Evolutionary conservation across 1,140 invertebrate species (phyloP).

Genomic region (Lepeophtheirus salmonis): DNA sequence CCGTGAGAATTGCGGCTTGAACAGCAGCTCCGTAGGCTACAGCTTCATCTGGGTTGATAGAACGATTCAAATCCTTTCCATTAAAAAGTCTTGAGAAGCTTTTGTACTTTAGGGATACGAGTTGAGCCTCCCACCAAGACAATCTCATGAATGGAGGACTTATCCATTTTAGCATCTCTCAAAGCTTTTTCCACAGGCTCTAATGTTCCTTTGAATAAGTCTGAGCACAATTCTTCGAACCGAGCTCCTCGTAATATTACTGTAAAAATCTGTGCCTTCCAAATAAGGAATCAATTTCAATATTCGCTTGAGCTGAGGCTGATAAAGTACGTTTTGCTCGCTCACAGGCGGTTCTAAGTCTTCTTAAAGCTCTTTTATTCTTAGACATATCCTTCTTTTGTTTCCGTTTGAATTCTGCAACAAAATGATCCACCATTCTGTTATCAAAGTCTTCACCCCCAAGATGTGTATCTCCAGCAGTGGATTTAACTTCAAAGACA

Average conservation of each 20-base stretch:
- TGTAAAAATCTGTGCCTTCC: constrained; percentile 92
- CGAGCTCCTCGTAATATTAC: constrained; percentile 76
- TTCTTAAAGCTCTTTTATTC: constrained; percentile 75
- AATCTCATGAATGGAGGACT: constrained; percentile 75
- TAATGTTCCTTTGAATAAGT: constrained; percentile 68
- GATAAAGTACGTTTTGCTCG: constrained; percentile 86
- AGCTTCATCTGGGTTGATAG: too few relatives aligned
- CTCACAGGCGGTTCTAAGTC: constrained; percentile 81
- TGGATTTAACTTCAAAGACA: constrained; percentile 38
- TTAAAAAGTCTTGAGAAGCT: constrained; percentile 53
- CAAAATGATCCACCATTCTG: too few relatives aligned
- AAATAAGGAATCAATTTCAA: too few relatives aligned
- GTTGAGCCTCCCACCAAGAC: constrained; percentile 93
- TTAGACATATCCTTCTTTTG: constrained; percentile 78
- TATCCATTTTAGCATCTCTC: too few relatives aligned
- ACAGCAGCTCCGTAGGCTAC: constrained; percentile 56
- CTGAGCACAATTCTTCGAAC: constrained; percentile 83
- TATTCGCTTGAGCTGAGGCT: constrained; percentile 80
- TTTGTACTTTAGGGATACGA: constrained; percentile 93
- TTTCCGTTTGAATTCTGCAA: constrained; percentile 94
- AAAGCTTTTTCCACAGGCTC: constrained; percentile 90
- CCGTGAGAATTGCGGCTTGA: constrained; percentile 76
- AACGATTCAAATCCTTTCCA: constrained; percentile 90
- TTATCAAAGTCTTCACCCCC: too few relatives aligned
- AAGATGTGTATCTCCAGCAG: constrained; percentile 81